Conservation (phyloP, 2,113 vertebrate genomes). For the Cynopterus brachyotis region DNA sequence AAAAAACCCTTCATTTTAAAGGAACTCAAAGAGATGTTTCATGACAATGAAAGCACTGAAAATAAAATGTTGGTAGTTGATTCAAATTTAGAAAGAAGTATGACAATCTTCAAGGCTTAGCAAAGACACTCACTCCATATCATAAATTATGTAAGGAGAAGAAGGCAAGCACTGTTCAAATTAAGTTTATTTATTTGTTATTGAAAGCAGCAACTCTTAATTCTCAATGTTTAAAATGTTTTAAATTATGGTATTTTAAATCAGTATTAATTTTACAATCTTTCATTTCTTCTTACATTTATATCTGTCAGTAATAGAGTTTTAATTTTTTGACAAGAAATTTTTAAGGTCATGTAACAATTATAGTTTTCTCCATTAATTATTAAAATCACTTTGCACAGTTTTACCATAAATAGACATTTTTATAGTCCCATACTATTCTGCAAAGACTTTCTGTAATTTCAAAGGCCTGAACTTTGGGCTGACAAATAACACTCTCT, state of each 20-base stretch:
- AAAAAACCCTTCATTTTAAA: neutral
- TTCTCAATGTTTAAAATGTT: neutral
- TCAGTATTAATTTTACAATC: neutral
- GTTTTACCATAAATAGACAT: neutral
- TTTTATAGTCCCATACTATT: neutral
- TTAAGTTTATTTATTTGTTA: neutral
- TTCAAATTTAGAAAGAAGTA: neutral
- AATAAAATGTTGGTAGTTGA: neutral
- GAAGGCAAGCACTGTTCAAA: neutral
- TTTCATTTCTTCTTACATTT: neutral
- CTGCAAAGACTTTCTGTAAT: neutral
- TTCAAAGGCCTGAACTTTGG: neutral
- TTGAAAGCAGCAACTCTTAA: neutral
- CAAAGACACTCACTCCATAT: neutral
- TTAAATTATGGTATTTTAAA: neutral
- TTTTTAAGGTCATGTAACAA: neutral
- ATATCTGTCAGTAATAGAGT: neutral
- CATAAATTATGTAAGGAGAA: neutral
- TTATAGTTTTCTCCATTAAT: neutral
- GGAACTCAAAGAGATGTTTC: neutral
- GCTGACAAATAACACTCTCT: neutral
- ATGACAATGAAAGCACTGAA: neutral
- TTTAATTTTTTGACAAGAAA: constrained; percentile 21
- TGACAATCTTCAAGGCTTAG: neutral
- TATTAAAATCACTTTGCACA: neutral